These are phyloP conservation scores for Synergus umbraculus DNA, from an alignment of 2,888 invertebrate genomes.

Conservation along the genomic window DNA sequence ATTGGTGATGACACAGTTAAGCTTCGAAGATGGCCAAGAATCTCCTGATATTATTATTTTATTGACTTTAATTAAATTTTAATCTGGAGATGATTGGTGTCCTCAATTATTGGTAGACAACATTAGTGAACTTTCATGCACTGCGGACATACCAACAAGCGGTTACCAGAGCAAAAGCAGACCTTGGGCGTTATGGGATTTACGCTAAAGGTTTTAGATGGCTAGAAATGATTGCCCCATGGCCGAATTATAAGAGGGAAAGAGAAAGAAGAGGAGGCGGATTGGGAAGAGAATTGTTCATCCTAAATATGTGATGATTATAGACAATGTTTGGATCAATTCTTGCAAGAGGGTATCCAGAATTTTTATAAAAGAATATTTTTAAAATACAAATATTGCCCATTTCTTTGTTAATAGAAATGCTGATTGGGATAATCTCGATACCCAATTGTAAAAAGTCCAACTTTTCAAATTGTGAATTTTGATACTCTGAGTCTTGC, in stretches of 20 bases:
- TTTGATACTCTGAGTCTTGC: constrained; percentile 12
- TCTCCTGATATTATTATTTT: constrained; percentile 28
- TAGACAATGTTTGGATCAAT: constrained; percentile 1
- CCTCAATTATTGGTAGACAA: constrained; percentile 49
- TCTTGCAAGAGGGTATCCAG: neutral
- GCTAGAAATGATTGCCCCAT: constrained; percentile 53
- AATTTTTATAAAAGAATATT: neutral
- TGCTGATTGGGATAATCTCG: neutral
- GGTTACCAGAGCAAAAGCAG: constrained; percentile 78
- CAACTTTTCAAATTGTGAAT: neutral
- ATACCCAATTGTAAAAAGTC: neutral
- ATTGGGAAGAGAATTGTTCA: constrained; percentile 38
- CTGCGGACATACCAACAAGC: constrained; percentile 76
- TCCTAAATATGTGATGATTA: neutral
- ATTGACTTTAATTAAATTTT: neutral
- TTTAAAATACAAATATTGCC: neutral
- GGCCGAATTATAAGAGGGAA: constrained; percentile 51
- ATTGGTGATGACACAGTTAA: constrained; percentile 42
- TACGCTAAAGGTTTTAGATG: constrained; percentile 48
- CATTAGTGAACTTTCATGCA: constrained; percentile 68
- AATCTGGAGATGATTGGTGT: constrained; percentile 44
- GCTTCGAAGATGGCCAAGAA: constrained; percentile 46
- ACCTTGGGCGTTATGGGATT: constrained; percentile 57
- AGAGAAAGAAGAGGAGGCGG: constrained; percentile 46
- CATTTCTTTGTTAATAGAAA: neutral